Evolutionary conservation across 2,797 vertebrate genomes (phyloP).

Genomic region (Mormyrops boulengeri): DNA sequence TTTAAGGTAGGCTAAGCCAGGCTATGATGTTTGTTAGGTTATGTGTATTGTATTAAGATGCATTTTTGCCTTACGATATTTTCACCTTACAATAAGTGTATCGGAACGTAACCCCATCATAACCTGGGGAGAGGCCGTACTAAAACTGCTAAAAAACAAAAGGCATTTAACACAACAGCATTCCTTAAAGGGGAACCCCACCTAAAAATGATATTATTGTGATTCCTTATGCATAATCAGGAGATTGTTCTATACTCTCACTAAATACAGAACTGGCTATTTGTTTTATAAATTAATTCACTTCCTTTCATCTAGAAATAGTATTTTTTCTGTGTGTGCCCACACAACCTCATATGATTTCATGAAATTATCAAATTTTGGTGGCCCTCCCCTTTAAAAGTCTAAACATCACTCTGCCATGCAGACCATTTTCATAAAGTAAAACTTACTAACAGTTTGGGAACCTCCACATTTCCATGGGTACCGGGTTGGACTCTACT

Average conservation of each 20-base stretch:
- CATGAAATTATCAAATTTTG: neutral
- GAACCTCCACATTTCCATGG: constrained; percentile 63
- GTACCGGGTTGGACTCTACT: constrained; percentile 63
- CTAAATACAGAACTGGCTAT: neutral
- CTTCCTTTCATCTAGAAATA: neutral
- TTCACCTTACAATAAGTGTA: neutral
- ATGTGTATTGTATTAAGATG: neutral
- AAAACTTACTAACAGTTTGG: neutral
- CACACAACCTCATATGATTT: neutral
- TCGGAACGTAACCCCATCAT: neutral
- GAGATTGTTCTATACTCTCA: neutral
- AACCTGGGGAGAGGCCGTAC: neutral
- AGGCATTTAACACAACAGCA: neutral
- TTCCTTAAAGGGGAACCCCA: neutral
- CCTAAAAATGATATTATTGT: neutral
- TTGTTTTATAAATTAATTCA: neutral
- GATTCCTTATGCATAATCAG: neutral
- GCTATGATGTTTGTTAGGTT: neutral
- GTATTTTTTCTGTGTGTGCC: neutral
- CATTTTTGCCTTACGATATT: neutral
- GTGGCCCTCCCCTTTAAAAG: neutral
- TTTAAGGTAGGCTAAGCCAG: neutral
- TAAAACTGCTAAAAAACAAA: constrained; percentile 6
- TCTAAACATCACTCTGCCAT: neutral
- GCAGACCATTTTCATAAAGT: neutral